A percentile compares a stretch with the other conserved stretches of the same genome.
Evolutionary conservation across 2,113 vertebrate genomes (phyloP).

Genomic region (Myotis davidii): DNA sequence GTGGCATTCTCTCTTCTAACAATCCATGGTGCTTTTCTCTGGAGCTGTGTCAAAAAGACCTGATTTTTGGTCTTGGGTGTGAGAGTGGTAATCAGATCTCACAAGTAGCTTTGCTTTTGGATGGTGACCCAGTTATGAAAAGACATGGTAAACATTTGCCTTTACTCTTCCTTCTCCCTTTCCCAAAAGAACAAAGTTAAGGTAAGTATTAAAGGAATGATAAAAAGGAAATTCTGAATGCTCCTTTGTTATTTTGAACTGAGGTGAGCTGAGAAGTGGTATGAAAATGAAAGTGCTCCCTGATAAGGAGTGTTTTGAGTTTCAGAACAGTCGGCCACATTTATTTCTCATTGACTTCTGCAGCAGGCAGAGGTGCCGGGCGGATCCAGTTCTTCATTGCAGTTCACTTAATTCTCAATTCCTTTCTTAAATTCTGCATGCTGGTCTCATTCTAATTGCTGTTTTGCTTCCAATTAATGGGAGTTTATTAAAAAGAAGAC

Average conservation of each 20-base stretch:
- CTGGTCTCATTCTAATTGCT: neutral
- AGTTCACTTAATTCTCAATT: neutral
- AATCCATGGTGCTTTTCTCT: neutral
- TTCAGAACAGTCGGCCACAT: neutral
- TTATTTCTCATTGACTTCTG: neutral
- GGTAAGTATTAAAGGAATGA: neutral
- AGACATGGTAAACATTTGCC: neutral
- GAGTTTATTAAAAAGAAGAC: neutral
- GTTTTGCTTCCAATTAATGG: neutral
- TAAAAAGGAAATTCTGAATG: neutral
- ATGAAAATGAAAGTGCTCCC: neutral
- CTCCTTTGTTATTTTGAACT: neutral
- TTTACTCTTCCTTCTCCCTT: neutral
- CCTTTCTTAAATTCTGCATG: neutral
- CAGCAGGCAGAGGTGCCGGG: neutral
- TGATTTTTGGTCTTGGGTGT: neutral
- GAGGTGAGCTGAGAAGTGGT: neutral
- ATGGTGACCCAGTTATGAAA: neutral
- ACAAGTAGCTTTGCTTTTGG: neutral
- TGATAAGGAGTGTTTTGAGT: neutral
- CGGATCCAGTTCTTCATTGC: rapidly evolving
- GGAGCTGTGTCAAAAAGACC: neutral
- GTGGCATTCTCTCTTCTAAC: neutral
- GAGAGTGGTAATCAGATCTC: neutral
- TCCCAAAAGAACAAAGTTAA: neutral